A percentile compares a stretch with the other conserved stretches of the same genome.
phyloP scores from a whole-genome alignment of 1,140 invertebrate species.

The Diabrotica virgifera region DNA sequence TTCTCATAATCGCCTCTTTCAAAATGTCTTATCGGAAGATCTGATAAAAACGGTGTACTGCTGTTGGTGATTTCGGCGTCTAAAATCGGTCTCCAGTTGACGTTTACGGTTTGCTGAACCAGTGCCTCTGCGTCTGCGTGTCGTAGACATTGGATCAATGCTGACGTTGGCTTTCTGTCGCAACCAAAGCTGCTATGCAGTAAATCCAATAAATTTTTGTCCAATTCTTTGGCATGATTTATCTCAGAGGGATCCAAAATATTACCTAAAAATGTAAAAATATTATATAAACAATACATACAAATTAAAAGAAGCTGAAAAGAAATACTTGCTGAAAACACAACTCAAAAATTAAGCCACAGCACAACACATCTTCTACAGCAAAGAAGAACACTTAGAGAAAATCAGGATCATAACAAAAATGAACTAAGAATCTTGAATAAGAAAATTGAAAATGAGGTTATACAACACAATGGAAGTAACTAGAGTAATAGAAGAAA shows the following conservation, averaged over 20 bases:
- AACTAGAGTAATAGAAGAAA: no score
- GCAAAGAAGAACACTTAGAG: no score
- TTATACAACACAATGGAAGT: no score
- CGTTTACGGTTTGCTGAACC: conserved; percentile 59
- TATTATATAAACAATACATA: not conserved
- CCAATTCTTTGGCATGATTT: conserved; percentile 55
- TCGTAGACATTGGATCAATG: conserved; percentile 66
- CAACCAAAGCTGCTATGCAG: conserved; percentile 66
- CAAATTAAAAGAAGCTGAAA: no score
- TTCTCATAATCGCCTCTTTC: conserved; percentile 57
- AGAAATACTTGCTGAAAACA: no score
- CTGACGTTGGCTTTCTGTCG: conserved; percentile 58
- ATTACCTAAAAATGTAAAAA: not conserved
- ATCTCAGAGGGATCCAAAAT: conserved; percentile 49
- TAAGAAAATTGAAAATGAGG: no score
- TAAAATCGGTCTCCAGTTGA: conserved; percentile 73
- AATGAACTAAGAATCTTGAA: no score
- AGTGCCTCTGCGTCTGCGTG: conserved; percentile 56
- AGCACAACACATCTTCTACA: no score
- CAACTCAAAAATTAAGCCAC: no score
- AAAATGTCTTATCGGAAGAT: conserved; percentile 61
- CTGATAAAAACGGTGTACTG: conserved; percentile 61
- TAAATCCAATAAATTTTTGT: conserved; percentile 48
- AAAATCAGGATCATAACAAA: no score
- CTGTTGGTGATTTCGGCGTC: conserved; percentile 67